Evolutionary conservation across 2,113 vertebrate genomes (phyloP).

Genomic region (Smithornis capensis): DNA sequence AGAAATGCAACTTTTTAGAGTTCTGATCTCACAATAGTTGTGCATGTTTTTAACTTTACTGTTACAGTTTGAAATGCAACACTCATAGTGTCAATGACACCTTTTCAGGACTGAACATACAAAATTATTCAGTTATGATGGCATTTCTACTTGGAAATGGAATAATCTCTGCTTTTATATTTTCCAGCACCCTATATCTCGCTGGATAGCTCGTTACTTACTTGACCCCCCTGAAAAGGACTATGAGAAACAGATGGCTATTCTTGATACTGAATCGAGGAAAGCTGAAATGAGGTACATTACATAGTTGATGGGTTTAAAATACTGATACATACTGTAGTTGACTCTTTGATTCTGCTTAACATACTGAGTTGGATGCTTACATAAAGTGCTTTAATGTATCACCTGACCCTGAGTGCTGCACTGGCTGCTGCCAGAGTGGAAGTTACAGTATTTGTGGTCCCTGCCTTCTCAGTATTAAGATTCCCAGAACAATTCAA

Average conservation of each 20-base stretch:
- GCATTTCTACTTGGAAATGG: background rate
- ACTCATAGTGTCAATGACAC: background rate
- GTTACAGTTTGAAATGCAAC: background rate
- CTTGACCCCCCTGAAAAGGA: constrained; percentile 85
- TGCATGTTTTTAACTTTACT: background rate
- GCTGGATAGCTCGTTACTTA: constrained; percentile 83
- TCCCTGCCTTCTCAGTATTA: background rate
- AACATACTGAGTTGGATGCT: background rate
- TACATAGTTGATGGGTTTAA: background rate
- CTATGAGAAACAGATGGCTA: constrained; percentile 90
- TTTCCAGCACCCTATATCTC: constrained; percentile 90
- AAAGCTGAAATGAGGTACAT: constrained; percentile 85
- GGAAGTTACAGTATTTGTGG: background rate
- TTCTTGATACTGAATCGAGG: constrained; percentile 78
- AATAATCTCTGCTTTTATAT: background rate
- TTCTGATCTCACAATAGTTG: background rate
- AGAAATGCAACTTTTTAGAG: background rate
- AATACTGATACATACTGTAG: background rate
- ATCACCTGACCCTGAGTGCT: background rate
- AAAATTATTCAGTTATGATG: background rate
- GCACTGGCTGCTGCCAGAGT: background rate
- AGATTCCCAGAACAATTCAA: background rate
- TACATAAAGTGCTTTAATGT: background rate
- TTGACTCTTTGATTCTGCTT: background rate
- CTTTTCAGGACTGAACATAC: background rate